Conservation (phyloP, 2,888 invertebrate genomes). For the Plebejus argus region DNA sequence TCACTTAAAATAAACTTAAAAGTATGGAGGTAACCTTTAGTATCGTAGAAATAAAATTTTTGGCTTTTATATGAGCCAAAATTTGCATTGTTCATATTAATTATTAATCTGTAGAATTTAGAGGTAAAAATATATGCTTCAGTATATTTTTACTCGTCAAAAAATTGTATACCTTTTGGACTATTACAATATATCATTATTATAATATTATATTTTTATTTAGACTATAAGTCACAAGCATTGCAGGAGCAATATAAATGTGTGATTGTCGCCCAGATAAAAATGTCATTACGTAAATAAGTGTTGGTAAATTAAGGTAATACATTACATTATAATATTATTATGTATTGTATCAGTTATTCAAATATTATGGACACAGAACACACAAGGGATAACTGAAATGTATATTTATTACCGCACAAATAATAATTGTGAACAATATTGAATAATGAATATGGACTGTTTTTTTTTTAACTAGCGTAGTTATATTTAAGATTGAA, state of each 20-base stretch:
- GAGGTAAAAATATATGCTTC: too few relatives aligned
- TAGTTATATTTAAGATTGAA: too few relatives aligned
- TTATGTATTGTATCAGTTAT: slow-evolving; percentile 13
- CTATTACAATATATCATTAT: too few relatives aligned
- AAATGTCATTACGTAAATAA: slow-evolving; percentile 27
- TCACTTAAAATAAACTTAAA: background rate
- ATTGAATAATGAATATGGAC: background rate
- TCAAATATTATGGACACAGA: background rate
- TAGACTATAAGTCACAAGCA: background rate
- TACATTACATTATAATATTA: background rate
- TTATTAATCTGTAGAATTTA: too few relatives aligned
- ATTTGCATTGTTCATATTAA: too few relatives aligned
- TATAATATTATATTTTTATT: too few relatives aligned
- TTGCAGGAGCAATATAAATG: background rate
- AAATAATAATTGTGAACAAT: background rate
- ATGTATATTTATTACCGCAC: background rate
- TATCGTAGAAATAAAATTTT: too few relatives aligned
- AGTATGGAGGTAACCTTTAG: background rate
- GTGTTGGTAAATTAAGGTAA: slow-evolving; percentile 1
- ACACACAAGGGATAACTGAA: slow-evolving; percentile 4
- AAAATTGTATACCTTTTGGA: too few relatives aligned
- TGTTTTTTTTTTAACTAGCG: too few relatives aligned
- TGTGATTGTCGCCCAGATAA: slow-evolving; percentile 8
- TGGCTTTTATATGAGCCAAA: too few relatives aligned
- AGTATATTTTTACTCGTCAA: too few relatives aligned